A percentile compares a stretch with the other conserved stretches of the same genome.
phyloP scores from a whole-genome alignment of 2,797 vertebrate species.

The Brachyrhaphis roseni region DNA sequence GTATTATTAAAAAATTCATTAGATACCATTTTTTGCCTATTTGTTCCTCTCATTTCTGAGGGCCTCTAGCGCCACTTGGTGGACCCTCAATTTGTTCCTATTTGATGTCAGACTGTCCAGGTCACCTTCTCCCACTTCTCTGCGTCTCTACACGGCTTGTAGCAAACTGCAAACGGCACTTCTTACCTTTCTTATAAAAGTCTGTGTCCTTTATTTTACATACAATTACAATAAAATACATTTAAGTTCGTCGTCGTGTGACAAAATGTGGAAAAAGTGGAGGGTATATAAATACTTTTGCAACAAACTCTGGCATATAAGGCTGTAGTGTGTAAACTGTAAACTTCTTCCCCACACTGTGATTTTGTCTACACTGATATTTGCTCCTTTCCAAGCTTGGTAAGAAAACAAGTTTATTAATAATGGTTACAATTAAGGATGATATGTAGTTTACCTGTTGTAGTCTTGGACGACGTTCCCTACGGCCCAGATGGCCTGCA shows the following conservation, averaged over 20 bases:
- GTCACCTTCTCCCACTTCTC: too few species aligned
- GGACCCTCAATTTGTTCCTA: too few species aligned
- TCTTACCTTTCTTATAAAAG: too few species aligned
- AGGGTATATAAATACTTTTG: neutral
- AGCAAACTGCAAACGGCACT: too few species aligned
- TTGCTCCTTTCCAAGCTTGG: neutral
- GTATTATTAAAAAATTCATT: too few species aligned
- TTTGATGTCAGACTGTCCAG: too few species aligned
- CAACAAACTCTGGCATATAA: neutral
- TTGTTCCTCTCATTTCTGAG: too few species aligned
- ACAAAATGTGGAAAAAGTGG: neutral
- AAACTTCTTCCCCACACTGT: neutral
- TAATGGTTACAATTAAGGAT: neutral
- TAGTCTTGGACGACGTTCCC: conserved; percentile 96
- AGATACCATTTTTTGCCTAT: too few species aligned
- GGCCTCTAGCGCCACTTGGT: too few species aligned
- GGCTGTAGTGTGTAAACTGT: neutral
- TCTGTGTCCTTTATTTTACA: neutral
- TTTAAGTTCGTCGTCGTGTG: neutral
- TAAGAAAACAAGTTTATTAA: neutral
- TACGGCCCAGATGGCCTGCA: conserved; percentile 95
- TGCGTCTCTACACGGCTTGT: too few species aligned
- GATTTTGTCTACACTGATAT: neutral
- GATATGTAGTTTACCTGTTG: conserved; percentile 81
- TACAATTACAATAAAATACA: neutral